These are phyloP conservation scores for Frankliniella fusca DNA, from an alignment of 2,888 invertebrate genomes.

Conservation along the genomic window DNA sequence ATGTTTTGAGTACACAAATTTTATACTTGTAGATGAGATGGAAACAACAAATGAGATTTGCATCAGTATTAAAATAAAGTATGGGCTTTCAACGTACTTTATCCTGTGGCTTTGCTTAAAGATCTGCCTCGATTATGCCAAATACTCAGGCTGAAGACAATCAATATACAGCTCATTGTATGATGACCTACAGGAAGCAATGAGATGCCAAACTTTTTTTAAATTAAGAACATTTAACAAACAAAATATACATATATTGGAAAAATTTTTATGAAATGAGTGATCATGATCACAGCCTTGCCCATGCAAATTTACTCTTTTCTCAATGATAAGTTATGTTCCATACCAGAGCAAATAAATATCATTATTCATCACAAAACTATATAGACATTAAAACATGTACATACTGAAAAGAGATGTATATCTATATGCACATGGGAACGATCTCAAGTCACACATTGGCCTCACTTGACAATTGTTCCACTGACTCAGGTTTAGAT, in stretches of 20 bases:
- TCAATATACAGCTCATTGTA: no score
- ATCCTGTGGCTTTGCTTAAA: no score
- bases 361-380: not conserved
- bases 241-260: slow-evolving; percentile 13
- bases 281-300: slow-evolving; percentile 15
- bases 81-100: no score
- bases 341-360: not conserved
- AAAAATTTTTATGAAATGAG: slow-evolving; percentile 12
- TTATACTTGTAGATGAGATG: no score
- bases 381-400: not conserved
- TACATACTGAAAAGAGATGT: not conserved
- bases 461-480: not conserved
- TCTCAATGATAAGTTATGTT: not conserved
- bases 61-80: no score
- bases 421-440: not conserved
- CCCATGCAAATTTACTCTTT: not conserved
- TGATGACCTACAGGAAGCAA: no score
- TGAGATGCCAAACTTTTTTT: no score
- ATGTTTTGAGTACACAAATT: no score
- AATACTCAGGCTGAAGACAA: no score
- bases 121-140: no score
- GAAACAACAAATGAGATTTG: no score
- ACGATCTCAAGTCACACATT: not conserved
- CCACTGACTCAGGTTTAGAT: not conserved
- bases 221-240: no score